Percentiles rank a stretch among this genome's conserved stretches.
Conservation (phyloP, 1,140 invertebrate species). For the Anastatus disparis region DNA sequence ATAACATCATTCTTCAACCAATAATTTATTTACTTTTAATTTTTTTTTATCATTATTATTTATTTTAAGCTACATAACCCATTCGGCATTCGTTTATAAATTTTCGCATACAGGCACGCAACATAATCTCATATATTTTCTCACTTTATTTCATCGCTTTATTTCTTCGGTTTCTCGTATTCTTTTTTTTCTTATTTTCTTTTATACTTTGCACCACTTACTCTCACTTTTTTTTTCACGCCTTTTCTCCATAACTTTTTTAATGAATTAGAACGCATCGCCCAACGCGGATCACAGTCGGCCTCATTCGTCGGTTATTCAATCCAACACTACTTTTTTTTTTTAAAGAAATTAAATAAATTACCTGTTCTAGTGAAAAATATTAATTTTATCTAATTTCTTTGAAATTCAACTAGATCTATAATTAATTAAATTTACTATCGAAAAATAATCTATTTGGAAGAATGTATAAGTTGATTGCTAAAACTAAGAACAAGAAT, state of each 20-base stretch:
- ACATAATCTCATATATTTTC: too few species aligned
- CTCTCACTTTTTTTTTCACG: conserved; percentile 46
- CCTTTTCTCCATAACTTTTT: conserved; percentile 56
- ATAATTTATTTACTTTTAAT: conserved; percentile 62
- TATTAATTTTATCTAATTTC: too few species aligned
- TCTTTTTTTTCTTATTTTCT: conserved; percentile 42
- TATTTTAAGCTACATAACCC: conserved; percentile 45
- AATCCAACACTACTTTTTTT: conserved; percentile 36
- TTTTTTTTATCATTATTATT: conserved; percentile 44
- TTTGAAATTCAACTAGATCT: too few species aligned
- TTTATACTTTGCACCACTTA: conserved; percentile 36
- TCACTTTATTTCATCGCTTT: too few species aligned
- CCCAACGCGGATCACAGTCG: conserved; percentile 64
- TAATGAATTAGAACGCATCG: conserved; percentile 50
- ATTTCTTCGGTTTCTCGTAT: too few species aligned
- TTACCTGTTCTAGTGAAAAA: too few species aligned
- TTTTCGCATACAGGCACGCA: too few species aligned
- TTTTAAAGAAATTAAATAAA: too few species aligned
- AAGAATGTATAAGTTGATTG: too few species aligned
- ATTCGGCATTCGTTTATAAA: conserved; percentile 25
- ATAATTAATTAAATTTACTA: too few species aligned
- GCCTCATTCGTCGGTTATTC: conserved; percentile 53
- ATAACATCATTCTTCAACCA: conserved; percentile 65
- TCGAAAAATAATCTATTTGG: too few species aligned
- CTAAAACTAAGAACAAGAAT: too few species aligned